These are phyloP conservation scores for Nemopilema nomurai DNA, from an alignment of 30 jellyfish, hydroid and myxozoan genomes.

Conservation along the genomic window DNA sequence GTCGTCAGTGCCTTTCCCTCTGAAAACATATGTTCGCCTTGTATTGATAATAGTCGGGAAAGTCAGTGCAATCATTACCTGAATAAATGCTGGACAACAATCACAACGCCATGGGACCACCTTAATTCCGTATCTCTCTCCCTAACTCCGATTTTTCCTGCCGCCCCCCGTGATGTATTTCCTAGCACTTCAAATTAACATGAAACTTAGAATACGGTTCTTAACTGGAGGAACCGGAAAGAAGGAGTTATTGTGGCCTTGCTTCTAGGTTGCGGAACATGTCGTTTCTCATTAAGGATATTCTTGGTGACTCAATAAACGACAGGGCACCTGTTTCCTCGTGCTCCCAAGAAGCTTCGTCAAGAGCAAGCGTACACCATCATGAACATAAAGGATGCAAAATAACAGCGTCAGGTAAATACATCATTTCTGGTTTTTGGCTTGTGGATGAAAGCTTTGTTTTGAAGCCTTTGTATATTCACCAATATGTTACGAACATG, in stretches of 20 bases:
- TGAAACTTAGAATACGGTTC: constrained; percentile 5
- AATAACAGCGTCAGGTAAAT: constrained; percentile 13
- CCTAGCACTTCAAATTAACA: constrained; percentile 36
- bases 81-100: too few relatives aligned
- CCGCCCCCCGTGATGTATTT: constrained; percentile 40
- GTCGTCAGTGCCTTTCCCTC: too few relatives aligned
- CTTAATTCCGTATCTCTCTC: too few relatives aligned
- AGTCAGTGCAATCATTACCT: too few relatives aligned
- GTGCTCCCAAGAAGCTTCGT: neutral
- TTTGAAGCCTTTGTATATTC: neutral
- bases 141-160: neutral
- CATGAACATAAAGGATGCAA: neutral
- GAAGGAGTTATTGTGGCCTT: neutral
- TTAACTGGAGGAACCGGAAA: neutral
- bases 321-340: constrained; percentile 13
- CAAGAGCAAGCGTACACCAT: neutral
- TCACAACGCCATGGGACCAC: too few relatives aligned
- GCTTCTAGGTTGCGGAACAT: constrained; percentile 1
- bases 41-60: too few relatives aligned
- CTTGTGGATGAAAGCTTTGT: neutral
- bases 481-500: neutral
- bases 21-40: too few relatives aligned
- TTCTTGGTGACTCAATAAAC: constrained; percentile 42
- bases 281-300: constrained; percentile 73
- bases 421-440: neutral